These are phyloP conservation scores for Agrochola macilenta DNA, from an alignment of 2,888 invertebrate species.

Conservation along the genomic window DNA sequence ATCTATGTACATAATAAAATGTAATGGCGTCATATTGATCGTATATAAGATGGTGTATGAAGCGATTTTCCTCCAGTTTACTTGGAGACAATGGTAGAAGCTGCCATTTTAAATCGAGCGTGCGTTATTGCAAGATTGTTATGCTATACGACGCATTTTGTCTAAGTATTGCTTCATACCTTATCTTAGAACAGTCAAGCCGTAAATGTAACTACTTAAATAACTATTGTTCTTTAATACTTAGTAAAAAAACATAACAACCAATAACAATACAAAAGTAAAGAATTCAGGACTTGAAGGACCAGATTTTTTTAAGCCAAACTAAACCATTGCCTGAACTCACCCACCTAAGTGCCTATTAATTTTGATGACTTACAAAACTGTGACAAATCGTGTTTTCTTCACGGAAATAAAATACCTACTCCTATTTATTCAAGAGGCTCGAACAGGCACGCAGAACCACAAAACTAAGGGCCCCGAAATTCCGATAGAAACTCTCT, in stretches of 20 bases:
- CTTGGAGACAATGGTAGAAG: constrained; percentile 12
- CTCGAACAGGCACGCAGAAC: constrained; percentile 10
- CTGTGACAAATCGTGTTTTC: constrained; percentile 15
- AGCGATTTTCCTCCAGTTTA: constrained; percentile 45
- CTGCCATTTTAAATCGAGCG: constrained; percentile 35
- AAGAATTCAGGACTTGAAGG: neutral
- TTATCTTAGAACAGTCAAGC: neutral
- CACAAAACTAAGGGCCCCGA: constrained; percentile 27
- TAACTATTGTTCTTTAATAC: neutral
- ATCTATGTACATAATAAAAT: constrained; percentile 61
- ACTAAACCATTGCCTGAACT: neutral
- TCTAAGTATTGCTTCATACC: neutral
- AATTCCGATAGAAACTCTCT: constrained; percentile 20
- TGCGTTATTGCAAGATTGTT: constrained; percentile 21
- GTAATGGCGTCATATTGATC: constrained; percentile 53
- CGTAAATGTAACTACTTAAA: neutral
- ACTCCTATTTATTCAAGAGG: constrained; percentile 24
- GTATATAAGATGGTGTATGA: constrained; percentile 39
- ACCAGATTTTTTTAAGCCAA: constrained; percentile 12
- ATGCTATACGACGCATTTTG: neutral
- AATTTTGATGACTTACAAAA: constrained; percentile 23
- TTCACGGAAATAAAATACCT: constrained; percentile 26
- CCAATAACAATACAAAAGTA: neutral
- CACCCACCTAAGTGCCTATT: constrained; percentile 9
- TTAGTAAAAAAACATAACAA: neutral